Percentiles rank a stretch among this genome's conserved stretches.
Conservation (phyloP, 1,140 invertebrate species). For the Drosophila rufa region DNA sequence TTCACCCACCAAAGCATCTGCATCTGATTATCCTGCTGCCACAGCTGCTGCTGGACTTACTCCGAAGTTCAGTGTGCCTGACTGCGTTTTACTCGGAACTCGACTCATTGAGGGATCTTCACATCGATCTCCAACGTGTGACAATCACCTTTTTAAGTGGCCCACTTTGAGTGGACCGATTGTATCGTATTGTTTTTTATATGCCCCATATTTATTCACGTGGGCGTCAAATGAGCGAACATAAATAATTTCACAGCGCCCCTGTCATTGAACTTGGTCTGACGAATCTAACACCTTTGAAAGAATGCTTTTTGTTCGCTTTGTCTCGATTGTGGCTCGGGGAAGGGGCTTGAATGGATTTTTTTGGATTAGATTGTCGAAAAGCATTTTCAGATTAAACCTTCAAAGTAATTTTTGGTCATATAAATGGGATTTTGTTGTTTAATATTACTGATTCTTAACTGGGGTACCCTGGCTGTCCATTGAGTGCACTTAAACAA, state of each 20-base stretch:
- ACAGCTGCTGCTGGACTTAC: conserved; percentile 60
- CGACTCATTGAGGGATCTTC: conserved; percentile 45
- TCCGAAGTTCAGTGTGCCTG: conserved; percentile 57
- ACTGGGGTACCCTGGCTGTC: background rate
- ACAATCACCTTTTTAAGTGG: conserved; percentile 75
- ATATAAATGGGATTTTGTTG: background rate
- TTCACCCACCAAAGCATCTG: conserved; percentile 54
- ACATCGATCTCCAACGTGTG: conserved; percentile 61
- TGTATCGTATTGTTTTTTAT: conserved; percentile 29
- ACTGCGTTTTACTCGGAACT: conserved; percentile 8
- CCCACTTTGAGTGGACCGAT: conserved; percentile 45
- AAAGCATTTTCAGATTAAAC: conserved; percentile 12
- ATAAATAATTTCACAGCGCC: conserved; percentile 35
- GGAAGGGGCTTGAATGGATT: conserved; percentile 26
- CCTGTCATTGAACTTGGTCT: conserved; percentile 43
- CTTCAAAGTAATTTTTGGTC: conserved; percentile 4
- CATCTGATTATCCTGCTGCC: conserved; percentile 24
- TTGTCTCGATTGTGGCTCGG: conserved; percentile 12
- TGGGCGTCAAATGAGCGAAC: conserved; percentile 40
- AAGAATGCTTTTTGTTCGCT: conserved; percentile 25
- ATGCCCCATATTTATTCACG: conserved; percentile 12
- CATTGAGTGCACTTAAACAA: too few species aligned
- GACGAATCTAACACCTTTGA: conserved; percentile 22
- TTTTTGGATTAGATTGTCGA: conserved; percentile 13
- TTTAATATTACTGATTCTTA: background rate